Percentiles rank a stretch among this genome's conserved stretches.
Evolutionary conservation across 2,113 vertebrate species (phyloP).

Genomic region (Ovis aries): DNA sequence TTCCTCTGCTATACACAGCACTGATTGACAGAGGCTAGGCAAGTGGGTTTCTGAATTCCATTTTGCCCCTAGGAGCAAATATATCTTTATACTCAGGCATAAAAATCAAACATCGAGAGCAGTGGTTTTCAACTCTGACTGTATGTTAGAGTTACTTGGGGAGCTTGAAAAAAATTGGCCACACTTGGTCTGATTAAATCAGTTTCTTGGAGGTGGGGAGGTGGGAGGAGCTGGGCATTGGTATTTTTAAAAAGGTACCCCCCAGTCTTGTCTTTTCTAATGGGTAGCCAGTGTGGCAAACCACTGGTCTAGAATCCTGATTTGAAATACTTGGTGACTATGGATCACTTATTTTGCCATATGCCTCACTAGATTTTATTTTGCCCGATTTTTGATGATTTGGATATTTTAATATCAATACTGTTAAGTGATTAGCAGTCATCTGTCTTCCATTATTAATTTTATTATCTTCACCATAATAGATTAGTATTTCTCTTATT

Average conservation of each 20-base stretch:
- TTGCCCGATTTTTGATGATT: conserved; percentile 28
- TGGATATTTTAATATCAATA: conserved; percentile 43
- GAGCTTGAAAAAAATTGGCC: not conserved
- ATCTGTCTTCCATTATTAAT: conserved; percentile 38
- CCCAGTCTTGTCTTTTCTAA: not conserved
- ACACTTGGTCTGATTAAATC: not conserved
- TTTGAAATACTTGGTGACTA: not conserved
- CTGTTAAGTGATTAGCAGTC: conserved; percentile 29
- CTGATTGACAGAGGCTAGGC: conserved; percentile 62
- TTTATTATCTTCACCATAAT: conserved; percentile 39
- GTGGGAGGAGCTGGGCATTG: not conserved
- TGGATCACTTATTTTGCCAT: not conserved
- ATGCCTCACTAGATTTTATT: conserved; percentile 20
- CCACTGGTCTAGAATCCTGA: not conserved
- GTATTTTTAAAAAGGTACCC: not conserved
- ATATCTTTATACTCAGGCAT: conserved; percentile 40
- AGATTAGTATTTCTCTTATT: conserved; percentile 40
- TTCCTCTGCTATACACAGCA: conserved; percentile 47
- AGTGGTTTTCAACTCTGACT: not conserved
- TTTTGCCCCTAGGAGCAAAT: conserved; percentile 46
- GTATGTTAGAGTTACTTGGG: not conserved
- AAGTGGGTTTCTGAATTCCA: conserved; percentile 27
- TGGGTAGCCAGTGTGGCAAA: not conserved
- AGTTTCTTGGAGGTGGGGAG: not conserved
- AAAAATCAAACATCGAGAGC: conserved; percentile 38